Percentiles rank a stretch among this genome's conserved stretches.
These are phyloP conservation scores for Aphodius granarius DNA, from an alignment of 2,888 invertebrate species.

Conservation along the genomic window DNA sequence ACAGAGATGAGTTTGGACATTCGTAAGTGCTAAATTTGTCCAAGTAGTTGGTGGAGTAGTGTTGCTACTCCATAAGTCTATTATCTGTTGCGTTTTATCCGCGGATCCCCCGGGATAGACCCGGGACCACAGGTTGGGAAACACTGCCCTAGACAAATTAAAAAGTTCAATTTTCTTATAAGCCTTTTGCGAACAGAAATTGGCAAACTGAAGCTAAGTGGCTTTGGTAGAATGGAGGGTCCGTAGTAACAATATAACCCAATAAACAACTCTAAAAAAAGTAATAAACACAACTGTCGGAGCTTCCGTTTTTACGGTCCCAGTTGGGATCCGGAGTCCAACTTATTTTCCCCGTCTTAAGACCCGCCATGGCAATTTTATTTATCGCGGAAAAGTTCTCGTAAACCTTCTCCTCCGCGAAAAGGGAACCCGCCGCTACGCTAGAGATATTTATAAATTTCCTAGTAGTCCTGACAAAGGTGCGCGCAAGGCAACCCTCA, in stretches of 20 bases:
- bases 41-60: no score
- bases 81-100: no score
- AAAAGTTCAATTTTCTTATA: not conserved
- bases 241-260: not conserved
- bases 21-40: no score
- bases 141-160: not conserved
- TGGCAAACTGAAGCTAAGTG: not conserved
- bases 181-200: not conserved
- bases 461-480: not conserved
- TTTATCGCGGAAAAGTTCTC: not conserved
- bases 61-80: no score
- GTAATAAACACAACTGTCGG: not conserved
- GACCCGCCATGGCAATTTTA: not conserved
- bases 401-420: not conserved
- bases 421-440: not conserved
- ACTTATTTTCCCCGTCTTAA: not conserved
- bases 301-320: not conserved
- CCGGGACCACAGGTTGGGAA: no score
- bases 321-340: not conserved
- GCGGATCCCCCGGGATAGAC: no score
- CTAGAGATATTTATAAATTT: not conserved
- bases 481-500: not conserved
- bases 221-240: not conserved
- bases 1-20: no score
- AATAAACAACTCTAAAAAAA: not conserved